phyloP scores from a whole-genome alignment of 1,140 invertebrate species.

The Lepidurus arcticus region DNA sequence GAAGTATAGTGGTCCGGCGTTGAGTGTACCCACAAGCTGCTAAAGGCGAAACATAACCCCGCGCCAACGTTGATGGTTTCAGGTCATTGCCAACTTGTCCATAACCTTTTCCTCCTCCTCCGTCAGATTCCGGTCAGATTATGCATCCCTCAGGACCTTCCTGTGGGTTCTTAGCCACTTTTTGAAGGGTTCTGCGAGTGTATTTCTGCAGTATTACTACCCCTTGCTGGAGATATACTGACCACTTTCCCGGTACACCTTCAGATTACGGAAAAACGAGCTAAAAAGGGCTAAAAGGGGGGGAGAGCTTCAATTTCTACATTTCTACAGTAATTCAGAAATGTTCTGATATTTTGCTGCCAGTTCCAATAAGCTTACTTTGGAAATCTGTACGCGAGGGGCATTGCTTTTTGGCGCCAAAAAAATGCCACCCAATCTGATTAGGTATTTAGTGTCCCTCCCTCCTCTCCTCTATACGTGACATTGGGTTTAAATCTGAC shows the following conservation, averaged over 20 bases:
- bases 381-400: neutral
- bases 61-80: neutral
- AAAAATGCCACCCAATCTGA: neutral
- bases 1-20: neutral
- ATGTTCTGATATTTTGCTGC: no score
- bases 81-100: constrained; percentile 18
- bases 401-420: neutral
- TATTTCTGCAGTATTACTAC: neutral
- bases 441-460: neutral
- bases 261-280: neutral
- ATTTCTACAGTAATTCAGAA: no score
- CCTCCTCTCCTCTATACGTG: neutral
- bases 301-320: no score
- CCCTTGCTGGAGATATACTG: neutral
- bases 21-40: no score
- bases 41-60: neutral
- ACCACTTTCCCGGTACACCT: neutral
- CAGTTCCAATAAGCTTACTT: no score
- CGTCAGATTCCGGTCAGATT: neutral
- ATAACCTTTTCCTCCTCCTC: neutral
- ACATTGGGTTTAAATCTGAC: constrained; percentile 13
- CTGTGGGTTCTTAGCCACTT: no score
- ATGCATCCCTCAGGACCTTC: neutral
- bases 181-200: neutral
- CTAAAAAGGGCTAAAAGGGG: no score